Conservation (phyloP, 2,113 vertebrate genomes). For the Stomatorhinus ivindoensis region DNA sequence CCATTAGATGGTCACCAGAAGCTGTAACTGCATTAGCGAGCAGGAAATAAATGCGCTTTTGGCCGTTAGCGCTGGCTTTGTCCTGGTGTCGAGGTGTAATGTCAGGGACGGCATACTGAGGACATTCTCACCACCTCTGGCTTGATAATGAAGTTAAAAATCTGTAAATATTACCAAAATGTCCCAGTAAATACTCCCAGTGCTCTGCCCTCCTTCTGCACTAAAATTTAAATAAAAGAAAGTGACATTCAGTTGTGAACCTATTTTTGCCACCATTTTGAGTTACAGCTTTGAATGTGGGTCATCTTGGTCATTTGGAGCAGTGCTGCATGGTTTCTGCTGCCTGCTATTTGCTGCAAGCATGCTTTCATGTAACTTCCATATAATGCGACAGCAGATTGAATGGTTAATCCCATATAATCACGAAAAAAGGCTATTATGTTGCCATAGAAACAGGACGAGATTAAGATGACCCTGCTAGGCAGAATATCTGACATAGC, state of each 20-base stretch:
- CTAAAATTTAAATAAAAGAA: background rate
- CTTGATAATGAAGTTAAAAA: background rate
- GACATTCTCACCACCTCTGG: background rate
- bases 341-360: conserved; percentile 14
- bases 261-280: background rate
- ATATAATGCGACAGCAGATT: conserved; percentile 49
- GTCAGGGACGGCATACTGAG: background rate
- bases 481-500: background rate
- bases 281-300: background rate
- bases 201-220: background rate
- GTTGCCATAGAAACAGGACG: conserved; percentile 51
- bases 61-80: background rate
- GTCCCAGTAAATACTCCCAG: background rate
- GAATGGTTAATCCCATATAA: conserved; percentile 52
- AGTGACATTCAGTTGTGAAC: background rate
- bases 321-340: background rate
- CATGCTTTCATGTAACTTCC: conserved; percentile 26
- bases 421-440: conserved; percentile 45
- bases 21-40: background rate
- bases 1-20: background rate
- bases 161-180: conserved; percentile 5
- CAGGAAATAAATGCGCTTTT: background rate
- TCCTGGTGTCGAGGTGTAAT: background rate
- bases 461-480: conserved; percentile 19
- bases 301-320: background rate